These are phyloP conservation scores for Dicerorhinus sumatrensis DNA, from an alignment of 2,113 vertebrate genomes.

Conservation along the genomic window DNA sequence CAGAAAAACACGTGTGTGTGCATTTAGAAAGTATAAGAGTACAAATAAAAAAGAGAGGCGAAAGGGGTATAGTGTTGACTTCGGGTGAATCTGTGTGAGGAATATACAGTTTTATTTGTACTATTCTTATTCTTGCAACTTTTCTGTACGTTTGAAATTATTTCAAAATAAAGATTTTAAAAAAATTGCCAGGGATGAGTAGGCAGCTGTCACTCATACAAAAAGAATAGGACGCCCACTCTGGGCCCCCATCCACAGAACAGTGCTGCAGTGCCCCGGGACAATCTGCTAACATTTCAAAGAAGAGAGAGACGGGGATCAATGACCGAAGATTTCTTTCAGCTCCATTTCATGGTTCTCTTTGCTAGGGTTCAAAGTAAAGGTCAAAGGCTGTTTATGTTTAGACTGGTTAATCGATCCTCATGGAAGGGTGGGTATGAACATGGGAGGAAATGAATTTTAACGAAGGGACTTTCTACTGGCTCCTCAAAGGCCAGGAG, in stretches of 20 bases:
- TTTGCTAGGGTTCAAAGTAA: not conserved
- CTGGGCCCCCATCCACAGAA: not conserved
- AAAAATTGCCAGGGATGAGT: not conserved
- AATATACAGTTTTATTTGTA: not conserved
- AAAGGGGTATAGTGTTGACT: not conserved
- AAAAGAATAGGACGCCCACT: not conserved
- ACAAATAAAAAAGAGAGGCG: not conserved
- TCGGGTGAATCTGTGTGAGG: not conserved
- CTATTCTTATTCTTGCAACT: not conserved
- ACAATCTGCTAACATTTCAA: not conserved
- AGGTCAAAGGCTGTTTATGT: not conserved
- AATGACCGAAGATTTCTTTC: not conserved
- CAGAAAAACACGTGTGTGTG: not conserved
- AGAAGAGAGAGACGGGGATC: not conserved
- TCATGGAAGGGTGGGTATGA: not conserved
- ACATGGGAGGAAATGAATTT: not conserved
- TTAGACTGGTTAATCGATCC: not conserved
- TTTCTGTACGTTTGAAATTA: constrained; percentile 37
- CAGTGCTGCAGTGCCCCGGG: not conserved
- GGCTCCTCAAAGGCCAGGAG: not conserved
- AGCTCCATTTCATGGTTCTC: not conserved
- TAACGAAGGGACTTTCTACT: not conserved
- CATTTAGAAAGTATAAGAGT: not conserved
- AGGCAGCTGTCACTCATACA: not conserved
- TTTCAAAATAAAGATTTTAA: constrained; percentile 38